phyloP scores from a whole-genome alignment of 2,113 vertebrate genomes.

The Hippolais icterina region DNA sequence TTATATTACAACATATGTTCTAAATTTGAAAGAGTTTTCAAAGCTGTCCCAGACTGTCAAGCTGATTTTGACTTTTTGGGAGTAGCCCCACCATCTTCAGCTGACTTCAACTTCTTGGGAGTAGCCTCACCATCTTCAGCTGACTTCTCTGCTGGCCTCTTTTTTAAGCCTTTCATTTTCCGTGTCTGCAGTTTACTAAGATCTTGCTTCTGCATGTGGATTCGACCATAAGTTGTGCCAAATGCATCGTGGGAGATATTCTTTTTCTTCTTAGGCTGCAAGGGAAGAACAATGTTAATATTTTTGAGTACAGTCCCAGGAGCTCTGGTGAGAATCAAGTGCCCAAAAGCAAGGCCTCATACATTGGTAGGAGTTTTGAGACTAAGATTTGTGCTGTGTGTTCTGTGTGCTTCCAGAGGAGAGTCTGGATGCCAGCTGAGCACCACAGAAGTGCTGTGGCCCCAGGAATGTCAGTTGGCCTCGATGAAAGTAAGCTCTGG shows the following conservation, averaged over 20 bases:
- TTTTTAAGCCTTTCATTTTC: conserved; percentile 94
- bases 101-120: conserved; percentile 73
- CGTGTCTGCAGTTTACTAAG: conserved; percentile 89
- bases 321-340: background rate
- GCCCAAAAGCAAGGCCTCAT: background rate
- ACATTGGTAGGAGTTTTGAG: background rate
- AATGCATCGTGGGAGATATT: conserved; percentile 92
- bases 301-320: background rate
- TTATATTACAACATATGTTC: background rate
- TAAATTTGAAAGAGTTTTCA: background rate
- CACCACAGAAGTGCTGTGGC: background rate
- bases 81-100: conserved; percentile 22
- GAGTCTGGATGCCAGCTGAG: background rate
- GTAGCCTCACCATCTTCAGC: conserved; percentile 25
- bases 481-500: background rate
- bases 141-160: conserved; percentile 76
- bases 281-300: conserved; percentile 4
- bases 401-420: background rate
- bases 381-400: background rate
- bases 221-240: conserved; percentile 88
- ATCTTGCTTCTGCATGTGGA: conserved; percentile 98
- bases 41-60: background rate
- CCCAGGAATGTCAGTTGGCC: background rate
- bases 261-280: conserved; percentile 93
- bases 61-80: conserved; percentile 77